Conservation (phyloP, 1,140 invertebrate species). For the Copidosoma floridanum region DNA sequence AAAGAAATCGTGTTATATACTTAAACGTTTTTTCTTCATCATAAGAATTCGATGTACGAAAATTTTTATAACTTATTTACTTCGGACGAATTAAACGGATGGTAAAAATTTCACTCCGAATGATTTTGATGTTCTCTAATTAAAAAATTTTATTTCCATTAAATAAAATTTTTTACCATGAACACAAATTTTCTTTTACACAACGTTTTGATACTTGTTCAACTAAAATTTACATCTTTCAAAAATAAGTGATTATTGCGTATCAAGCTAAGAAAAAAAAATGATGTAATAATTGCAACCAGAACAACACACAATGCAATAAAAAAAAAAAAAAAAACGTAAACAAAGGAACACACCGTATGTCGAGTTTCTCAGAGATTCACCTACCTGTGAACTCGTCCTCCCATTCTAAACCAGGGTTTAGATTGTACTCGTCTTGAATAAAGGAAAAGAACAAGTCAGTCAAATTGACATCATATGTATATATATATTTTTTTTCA, state of each 20-base stretch:
- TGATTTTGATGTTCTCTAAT: no score
- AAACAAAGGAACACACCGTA: no score
- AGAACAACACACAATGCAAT: background rate
- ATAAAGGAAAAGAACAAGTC: slow-evolving; percentile 75
- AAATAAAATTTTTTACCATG: no score
- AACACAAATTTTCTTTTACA: no score
- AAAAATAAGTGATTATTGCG: slow-evolving; percentile 4
- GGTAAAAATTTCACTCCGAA: no score
- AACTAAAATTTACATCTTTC: slow-evolving; percentile 1
- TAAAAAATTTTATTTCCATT: no score
- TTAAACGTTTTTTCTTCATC: no score
- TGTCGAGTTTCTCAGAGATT: slow-evolving; percentile 32
- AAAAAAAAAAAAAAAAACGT: background rate
- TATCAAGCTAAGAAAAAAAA: background rate
- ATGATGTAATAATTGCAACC: background rate
- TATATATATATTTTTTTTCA: slow-evolving; percentile 36
- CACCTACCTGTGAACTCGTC: slow-evolving; percentile 99
- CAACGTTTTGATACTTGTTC: no score
- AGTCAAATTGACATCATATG: slow-evolving; percentile 56
- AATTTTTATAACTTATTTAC: no score
- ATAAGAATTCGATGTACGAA: no score
- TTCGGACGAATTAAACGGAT: no score
- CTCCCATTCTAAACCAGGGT: slow-evolving; percentile 99
- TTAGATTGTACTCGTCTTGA: slow-evolving; percentile 98
- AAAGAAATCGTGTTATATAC: no score